Evolutionary conservation across 2,113 vertebrate species (phyloP).

Genomic region (Xyrauchen texanus): DNA sequence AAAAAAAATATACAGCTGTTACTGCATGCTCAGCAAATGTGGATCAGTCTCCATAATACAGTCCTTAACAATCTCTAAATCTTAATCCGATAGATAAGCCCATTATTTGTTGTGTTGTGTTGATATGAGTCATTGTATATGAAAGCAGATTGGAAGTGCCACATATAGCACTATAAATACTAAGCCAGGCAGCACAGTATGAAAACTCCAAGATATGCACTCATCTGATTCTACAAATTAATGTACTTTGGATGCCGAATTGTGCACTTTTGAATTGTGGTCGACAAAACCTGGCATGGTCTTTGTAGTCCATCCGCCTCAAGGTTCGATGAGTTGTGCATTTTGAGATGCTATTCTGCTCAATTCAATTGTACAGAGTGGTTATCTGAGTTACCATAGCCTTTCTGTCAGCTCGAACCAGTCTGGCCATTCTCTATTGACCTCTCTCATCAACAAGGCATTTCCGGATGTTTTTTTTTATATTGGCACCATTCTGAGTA

Average conservation of each 20-base stretch:
- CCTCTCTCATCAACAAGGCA: no score
- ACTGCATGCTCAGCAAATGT: not conserved
- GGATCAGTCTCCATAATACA: slow-evolving; percentile 21
- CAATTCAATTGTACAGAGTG: no score
- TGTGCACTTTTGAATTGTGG: no score
- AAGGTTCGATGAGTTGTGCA: no score
- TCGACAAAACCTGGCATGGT: no score
- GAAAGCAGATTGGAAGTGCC: slow-evolving; percentile 38
- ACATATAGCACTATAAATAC: slow-evolving; percentile 56
- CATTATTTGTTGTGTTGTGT: slow-evolving; percentile 41
- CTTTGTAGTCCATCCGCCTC: no score
- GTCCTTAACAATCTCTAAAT: slow-evolving; percentile 6
- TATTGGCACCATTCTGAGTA: no score
- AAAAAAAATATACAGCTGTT: not conserved
- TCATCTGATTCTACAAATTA: not conserved
- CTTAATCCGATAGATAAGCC: slow-evolving; percentile 62
- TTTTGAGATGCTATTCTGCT: no score
- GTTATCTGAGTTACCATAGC: no score
- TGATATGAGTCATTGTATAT: slow-evolving; percentile 54
- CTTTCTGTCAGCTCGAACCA: no score
- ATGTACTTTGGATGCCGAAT: not conserved
- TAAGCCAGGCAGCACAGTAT: slow-evolving; percentile 30
- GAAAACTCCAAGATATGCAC: not conserved
- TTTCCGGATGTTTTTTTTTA: no score
- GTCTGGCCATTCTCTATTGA: no score